These are phyloP conservation scores for Stomatorhinus walkeri DNA, from an alignment of 2,797 vertebrate genomes.

Conservation along the genomic window DNA sequence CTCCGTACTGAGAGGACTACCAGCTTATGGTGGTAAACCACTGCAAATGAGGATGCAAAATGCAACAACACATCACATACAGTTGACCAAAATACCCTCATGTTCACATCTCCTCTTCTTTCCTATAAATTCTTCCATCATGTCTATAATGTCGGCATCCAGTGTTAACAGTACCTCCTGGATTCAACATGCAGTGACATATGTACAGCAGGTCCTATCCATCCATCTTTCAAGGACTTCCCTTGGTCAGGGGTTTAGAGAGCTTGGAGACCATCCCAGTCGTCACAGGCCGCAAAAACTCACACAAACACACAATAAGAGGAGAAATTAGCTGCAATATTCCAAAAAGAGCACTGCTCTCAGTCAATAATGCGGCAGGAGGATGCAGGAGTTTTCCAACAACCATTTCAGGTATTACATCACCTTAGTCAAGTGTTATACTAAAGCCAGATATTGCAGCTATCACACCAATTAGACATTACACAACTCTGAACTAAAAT, in stretches of 20 bases:
- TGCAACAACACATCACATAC: neutral
- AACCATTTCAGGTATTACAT: constrained; percentile 24
- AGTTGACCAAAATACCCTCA: neutral
- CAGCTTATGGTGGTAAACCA: neutral
- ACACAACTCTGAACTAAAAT: neutral
- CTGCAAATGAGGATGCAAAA: neutral
- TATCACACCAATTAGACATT: neutral
- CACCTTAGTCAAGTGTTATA: neutral
- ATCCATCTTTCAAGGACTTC: neutral
- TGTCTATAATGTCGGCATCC: neutral
- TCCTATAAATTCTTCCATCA: neutral
- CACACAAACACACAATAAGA: neutral
- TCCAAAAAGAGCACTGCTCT: neutral
- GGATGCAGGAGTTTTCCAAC: constrained; percentile 21
- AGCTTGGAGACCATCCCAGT: neutral
- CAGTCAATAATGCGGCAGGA: constrained; percentile 12
- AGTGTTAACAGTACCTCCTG: neutral
- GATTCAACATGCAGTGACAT: neutral
- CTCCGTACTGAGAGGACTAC: neutral
- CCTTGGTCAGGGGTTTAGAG: neutral
- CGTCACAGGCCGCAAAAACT: neutral
- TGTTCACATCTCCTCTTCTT: neutral
- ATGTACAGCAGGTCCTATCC: neutral
- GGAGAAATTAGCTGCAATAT: neutral
- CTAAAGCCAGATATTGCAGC: neutral